Conservation (phyloP, 2,797 vertebrate genomes). For the Astyanax mexicanus region DNA sequence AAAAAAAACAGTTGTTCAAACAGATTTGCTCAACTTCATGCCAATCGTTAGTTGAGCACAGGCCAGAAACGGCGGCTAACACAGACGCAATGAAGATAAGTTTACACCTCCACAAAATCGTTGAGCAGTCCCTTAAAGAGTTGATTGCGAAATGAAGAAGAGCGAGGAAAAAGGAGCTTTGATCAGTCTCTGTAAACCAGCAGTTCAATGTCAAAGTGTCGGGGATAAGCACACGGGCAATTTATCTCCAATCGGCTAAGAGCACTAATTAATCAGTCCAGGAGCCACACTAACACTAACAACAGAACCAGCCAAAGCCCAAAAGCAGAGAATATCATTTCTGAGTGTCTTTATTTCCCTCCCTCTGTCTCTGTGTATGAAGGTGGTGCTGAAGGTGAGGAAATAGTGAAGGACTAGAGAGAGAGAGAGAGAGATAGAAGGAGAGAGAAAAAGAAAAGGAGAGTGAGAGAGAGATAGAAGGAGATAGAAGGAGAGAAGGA, state of each 20-base stretch:
- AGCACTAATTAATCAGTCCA: conserved; percentile 40
- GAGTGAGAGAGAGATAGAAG: background rate
- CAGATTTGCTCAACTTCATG: background rate
- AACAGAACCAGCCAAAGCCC: conserved; percentile 8
- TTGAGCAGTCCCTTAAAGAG: conserved; percentile 7
- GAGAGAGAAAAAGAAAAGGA: conserved; percentile 6
- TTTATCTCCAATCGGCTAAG: conserved; percentile 3
- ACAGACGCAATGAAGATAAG: conserved; percentile 1
- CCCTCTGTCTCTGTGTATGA: background rate
- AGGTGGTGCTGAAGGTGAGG: background rate
- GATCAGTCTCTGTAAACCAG: conserved; percentile 16
- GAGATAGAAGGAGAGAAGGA: too few species aligned
- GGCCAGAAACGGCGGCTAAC: background rate
- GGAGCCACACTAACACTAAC: conserved; percentile 11
- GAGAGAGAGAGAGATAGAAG: background rate
- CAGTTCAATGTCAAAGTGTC: conserved; percentile 12
- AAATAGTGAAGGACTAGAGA: background rate
- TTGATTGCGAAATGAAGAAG: background rate
- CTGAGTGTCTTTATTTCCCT: background rate
- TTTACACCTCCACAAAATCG: background rate
- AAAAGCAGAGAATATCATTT: background rate
- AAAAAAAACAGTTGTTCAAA: background rate
- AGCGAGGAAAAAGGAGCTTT: background rate
- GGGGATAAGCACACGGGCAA: conserved; percentile 15
- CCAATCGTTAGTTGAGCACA: background rate